These are phyloP conservation scores for Ctenomys sociabilis DNA, from an alignment of 2,113 vertebrate genomes.

Conservation along the genomic window DNA sequence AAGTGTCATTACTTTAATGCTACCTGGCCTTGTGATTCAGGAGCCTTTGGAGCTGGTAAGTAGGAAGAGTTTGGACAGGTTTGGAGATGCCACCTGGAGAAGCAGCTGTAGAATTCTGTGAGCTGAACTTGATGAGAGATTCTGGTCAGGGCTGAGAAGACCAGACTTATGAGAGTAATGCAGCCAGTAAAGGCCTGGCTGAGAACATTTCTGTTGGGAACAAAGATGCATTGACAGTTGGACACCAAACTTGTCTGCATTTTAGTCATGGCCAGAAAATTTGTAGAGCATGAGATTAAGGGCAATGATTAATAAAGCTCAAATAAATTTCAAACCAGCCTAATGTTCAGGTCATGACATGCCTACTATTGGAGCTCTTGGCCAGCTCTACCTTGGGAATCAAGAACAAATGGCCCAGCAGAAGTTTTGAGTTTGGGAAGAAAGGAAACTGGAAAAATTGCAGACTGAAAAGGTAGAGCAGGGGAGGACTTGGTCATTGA, in stretches of 20 bases:
- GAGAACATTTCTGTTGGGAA: neutral
- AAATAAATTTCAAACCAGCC: neutral
- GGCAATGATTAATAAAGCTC: neutral
- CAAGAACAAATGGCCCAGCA: neutral
- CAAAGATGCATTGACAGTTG: neutral
- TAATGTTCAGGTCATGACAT: neutral
- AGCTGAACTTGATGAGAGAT: neutral
- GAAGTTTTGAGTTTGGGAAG: neutral
- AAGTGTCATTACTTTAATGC: neutral
- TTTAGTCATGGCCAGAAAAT: neutral
- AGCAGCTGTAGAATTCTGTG: neutral
- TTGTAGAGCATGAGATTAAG: neutral
- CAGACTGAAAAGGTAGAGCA: neutral
- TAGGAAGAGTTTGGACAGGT: neutral
- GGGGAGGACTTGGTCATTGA: neutral
- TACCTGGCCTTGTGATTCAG: neutral
- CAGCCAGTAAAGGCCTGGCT: neutral
- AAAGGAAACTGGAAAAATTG: neutral
- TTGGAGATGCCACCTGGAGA: neutral
- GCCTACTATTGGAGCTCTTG: neutral
- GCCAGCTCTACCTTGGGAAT: neutral
- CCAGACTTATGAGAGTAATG: neutral
- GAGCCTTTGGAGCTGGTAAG: neutral
- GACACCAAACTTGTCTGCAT: neutral
- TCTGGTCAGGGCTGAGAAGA: neutral